Evolutionary conservation across 2,113 vertebrate species (phyloP).

Genomic region (Vidua chalybeata): DNA sequence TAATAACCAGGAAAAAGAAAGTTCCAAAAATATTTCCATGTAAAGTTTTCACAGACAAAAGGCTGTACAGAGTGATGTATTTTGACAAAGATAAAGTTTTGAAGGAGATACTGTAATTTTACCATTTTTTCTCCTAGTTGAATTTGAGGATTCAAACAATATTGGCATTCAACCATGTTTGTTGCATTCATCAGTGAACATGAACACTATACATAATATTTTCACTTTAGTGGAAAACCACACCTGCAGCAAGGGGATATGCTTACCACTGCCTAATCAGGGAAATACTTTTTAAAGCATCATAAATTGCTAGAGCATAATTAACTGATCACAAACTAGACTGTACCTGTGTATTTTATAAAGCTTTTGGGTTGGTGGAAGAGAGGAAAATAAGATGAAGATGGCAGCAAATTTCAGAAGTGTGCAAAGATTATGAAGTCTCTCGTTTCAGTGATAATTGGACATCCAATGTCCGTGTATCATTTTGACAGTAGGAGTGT

Average conservation of each 20-base stretch:
- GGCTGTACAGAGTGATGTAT: neutral
- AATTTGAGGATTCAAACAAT: neutral
- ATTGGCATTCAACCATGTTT: neutral
- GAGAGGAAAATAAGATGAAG: neutral
- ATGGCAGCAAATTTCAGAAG: neutral
- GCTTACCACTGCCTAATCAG: neutral
- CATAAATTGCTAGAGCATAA: neutral
- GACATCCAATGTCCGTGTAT: neutral
- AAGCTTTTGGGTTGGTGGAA: neutral
- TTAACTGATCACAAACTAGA: neutral
- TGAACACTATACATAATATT: neutral
- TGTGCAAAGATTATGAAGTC: neutral
- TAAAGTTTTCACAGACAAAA: neutral
- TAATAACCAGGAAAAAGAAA: neutral
- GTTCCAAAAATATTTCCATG: neutral
- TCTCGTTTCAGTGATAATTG: neutral
- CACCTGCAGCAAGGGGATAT: neutral
- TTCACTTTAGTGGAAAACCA: neutral
- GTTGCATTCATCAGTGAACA: neutral
- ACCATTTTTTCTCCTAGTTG: neutral
- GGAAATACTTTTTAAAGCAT: neutral
- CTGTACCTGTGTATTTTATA: accelerated
- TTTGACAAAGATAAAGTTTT: neutral
- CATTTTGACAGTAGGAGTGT: neutral
- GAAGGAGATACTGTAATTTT: neutral